A percentile compares a stretch with the other conserved stretches of the same genome.
These are phyloP conservation scores for Ptychadena robeensis DNA, from an alignment of 2,797 vertebrate species.

Conservation along the genomic window DNA sequence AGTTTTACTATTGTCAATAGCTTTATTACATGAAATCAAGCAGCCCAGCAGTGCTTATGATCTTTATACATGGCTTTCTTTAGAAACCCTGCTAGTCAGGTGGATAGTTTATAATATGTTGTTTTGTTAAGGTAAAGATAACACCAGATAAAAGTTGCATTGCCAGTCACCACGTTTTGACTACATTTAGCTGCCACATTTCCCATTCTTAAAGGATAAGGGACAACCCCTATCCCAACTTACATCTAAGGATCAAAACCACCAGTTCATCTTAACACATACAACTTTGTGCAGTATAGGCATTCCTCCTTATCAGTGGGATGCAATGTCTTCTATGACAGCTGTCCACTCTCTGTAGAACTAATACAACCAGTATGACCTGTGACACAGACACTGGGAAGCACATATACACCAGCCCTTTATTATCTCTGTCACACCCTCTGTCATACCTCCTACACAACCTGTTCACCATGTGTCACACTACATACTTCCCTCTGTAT, in stretches of 20 bases:
- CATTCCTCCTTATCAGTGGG: slow-evolving; percentile 7
- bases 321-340: background rate
- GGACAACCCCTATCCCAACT: background rate
- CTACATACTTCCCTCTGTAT: background rate
- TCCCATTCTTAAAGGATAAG: background rate
- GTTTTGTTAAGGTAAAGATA: slow-evolving; percentile 13
- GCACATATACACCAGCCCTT: slow-evolving; percentile 34
- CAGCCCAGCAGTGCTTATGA: too few relatives aligned
- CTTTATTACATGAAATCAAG: too few relatives aligned
- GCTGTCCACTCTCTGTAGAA: background rate
- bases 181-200: background rate
- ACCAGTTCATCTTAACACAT: background rate
- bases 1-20: too few relatives aligned
- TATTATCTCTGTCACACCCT: slow-evolving; percentile 49
- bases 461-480: slow-evolving; percentile 41
- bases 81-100: background rate
- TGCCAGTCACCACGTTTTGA: slow-evolving; percentile 3
- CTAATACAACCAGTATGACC: slow-evolving; percentile 21
- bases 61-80: background rate
- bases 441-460: slow-evolving; percentile 35
- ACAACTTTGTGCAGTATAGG: background rate
- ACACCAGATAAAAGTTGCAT: slow-evolving; percentile 29
- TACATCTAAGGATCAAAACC: background rate
- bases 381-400: slow-evolving; percentile 20
- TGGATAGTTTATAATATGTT: background rate